These are phyloP conservation scores for Bombus fervidus DNA, from an alignment of 1,140 invertebrate species.

Conservation along the genomic window DNA sequence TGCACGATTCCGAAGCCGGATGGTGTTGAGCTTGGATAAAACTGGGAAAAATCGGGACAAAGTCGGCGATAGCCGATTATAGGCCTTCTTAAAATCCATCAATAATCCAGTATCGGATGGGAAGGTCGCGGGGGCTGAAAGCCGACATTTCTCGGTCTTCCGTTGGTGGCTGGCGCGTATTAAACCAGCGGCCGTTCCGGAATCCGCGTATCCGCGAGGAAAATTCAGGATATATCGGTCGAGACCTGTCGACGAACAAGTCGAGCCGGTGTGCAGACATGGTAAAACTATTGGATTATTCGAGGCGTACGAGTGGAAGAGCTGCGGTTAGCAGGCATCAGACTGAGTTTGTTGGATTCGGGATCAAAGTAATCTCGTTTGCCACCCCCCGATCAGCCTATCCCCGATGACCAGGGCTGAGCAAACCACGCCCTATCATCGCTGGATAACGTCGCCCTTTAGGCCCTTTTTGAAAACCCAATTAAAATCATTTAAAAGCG, in stretches of 20 bases:
- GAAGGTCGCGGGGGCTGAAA: slow-evolving; percentile 43
- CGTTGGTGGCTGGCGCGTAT: slow-evolving; percentile 25
- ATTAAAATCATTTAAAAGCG: not conserved
- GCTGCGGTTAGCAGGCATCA: slow-evolving; percentile 80
- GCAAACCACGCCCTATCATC: slow-evolving; percentile 78
- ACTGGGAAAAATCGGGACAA: not conserved
- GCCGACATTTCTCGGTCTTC: slow-evolving; percentile 77
- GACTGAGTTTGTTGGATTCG: slow-evolving; percentile 81
- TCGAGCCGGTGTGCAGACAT: slow-evolving; percentile 35
- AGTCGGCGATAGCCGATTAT: slow-evolving; percentile 2
- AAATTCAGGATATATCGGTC: slow-evolving; percentile 47
- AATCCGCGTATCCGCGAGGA: slow-evolving; percentile 44
- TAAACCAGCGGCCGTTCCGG: slow-evolving; percentile 54
- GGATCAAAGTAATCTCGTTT: slow-evolving; percentile 83
- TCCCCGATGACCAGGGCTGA: slow-evolving; percentile 75
- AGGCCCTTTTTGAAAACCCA: not conserved
- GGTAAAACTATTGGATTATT: slow-evolving; percentile 80
- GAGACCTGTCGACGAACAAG: too few species aligned
- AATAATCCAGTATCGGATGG: not conserved
- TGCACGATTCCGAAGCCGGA: slow-evolving; percentile 33
- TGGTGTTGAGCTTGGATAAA: not conserved
- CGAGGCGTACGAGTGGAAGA: slow-evolving; percentile 66
- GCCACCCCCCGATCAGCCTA: slow-evolving; percentile 78
- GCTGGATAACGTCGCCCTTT: not conserved
- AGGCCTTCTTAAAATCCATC: slow-evolving; percentile 24